phyloP scores from a whole-genome alignment of 1,140 invertebrate species.

The Acromyrmex heyeri region DNA sequence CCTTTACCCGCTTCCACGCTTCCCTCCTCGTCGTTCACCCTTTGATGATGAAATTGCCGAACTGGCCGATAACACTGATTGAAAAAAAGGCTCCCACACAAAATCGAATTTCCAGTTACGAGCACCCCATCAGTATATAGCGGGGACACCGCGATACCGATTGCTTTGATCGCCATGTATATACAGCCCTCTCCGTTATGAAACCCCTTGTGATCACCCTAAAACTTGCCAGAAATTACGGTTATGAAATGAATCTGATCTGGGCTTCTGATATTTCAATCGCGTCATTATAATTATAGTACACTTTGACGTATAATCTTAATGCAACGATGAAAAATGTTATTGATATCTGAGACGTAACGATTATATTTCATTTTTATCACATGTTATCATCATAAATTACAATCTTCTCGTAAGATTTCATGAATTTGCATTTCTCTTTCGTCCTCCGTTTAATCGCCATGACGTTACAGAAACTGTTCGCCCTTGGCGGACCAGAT shows the following conservation, averaged over 20 bases:
- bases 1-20: slow-evolving; percentile 6
- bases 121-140: slow-evolving; percentile 56
- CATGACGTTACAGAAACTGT: slow-evolving; percentile 37
- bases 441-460: slow-evolving; percentile 8
- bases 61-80: slow-evolving; percentile 83
- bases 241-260: not conserved
- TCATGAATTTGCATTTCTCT: not conserved
- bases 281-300: not conserved
- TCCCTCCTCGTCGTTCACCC: slow-evolving; percentile 18
- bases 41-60: slow-evolving; percentile 77
- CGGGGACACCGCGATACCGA: slow-evolving; percentile 71
- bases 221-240: slow-evolving; percentile 38
- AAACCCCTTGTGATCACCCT: slow-evolving; percentile 42
- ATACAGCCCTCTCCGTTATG: slow-evolving; percentile 58
- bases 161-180: slow-evolving; percentile 66
- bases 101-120: slow-evolving; percentile 80
- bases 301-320: not conserved
- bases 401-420: not conserved
- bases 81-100: slow-evolving; percentile 79
- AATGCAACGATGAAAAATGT: not conserved
- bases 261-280: slow-evolving; percentile 6
- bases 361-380: not conserved
- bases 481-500: not conserved
- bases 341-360: not conserved
- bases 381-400: not conserved